Percentiles rank a stretch among this genome's conserved stretches.
Evolutionary conservation across 2,113 vertebrate species (phyloP).

Genomic region (Nothobranchius kuhntae): DNA sequence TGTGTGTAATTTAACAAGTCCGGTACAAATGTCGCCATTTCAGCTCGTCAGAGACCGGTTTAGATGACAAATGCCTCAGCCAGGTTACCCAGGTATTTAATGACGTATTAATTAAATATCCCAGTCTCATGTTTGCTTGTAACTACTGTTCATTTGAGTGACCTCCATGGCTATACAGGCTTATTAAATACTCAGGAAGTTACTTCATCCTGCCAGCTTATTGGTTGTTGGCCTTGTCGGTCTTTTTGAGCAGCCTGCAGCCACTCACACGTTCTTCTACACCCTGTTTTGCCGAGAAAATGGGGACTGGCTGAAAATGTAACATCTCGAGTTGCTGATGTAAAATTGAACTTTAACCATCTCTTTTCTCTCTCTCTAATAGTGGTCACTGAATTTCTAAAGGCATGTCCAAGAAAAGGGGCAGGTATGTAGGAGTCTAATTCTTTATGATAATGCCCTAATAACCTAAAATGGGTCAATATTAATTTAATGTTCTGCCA

Average conservation of each 20-base stretch:
- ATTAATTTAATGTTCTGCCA: no score
- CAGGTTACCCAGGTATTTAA: neutral
- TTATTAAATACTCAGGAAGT: slow-evolving; percentile 65
- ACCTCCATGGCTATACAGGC: slow-evolving; percentile 55
- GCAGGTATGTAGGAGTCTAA: slow-evolving; percentile 75
- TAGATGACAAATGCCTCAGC: neutral
- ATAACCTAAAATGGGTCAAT: neutral
- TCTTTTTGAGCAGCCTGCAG: slow-evolving; percentile 19
- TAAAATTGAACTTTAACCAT: slow-evolving; percentile 12
- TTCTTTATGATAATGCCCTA: neutral
- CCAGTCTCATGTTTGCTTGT: neutral
- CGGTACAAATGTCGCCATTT: neutral
- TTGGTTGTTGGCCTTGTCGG: slow-evolving; percentile 61
- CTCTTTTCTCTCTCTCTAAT: slow-evolving; percentile 32
- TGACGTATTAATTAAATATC: neutral
- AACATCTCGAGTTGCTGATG: no score
- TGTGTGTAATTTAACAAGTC: slow-evolving; percentile 7
- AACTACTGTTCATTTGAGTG: slow-evolving; percentile 19
- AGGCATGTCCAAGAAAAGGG: slow-evolving; percentile 86
- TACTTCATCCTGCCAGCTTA: slow-evolving; percentile 28
- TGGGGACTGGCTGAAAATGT: no score
- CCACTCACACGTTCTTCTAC: slow-evolving; percentile 9
- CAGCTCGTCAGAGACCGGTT: neutral
- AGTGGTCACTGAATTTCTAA: slow-evolving; percentile 71
- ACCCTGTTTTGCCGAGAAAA: neutral